A percentile compares a stretch with the other conserved stretches of the same genome.
These are phyloP conservation scores for Pipistrellus pipistrellus DNA, from an alignment of 2,797 vertebrate species.

Conservation along the genomic window DNA sequence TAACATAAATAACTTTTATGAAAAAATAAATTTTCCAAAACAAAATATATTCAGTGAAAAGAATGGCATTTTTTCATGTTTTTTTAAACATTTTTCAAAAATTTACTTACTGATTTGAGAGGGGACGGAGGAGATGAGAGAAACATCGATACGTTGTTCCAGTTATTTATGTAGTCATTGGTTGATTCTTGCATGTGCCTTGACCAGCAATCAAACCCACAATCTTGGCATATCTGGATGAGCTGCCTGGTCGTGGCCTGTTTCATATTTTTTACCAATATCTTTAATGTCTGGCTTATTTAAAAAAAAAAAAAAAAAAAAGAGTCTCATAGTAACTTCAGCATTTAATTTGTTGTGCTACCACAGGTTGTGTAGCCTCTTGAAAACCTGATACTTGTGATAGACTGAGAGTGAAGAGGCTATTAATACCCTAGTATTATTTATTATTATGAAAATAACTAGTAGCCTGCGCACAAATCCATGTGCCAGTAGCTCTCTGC, in stretches of 20 bases:
- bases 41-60: neutral
- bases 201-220: neutral
- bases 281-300: neutral
- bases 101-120: neutral
- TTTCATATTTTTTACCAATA: conserved; percentile 28
- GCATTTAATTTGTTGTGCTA: neutral
- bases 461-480: no score
- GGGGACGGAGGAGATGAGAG: accelerated
- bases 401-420: neutral
- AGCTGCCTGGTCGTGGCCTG: neutral
- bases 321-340: neutral
- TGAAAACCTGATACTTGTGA: neutral
- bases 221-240: neutral
- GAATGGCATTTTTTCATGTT: neutral
- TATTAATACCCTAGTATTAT: neutral
- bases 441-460: conserved; percentile 1
- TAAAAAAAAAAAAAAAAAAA: no score
- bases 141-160: neutral
- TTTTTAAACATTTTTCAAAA: conserved; percentile 17
- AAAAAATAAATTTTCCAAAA: conserved; percentile 39
- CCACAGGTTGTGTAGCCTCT: neutral
- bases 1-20: conserved; percentile 19
- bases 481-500: no score
- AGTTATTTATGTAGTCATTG: neutral
- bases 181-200: neutral